phyloP scores from a whole-genome alignment of 2,797 vertebrate genomes.

The Sebastolobus altivelis region DNA sequence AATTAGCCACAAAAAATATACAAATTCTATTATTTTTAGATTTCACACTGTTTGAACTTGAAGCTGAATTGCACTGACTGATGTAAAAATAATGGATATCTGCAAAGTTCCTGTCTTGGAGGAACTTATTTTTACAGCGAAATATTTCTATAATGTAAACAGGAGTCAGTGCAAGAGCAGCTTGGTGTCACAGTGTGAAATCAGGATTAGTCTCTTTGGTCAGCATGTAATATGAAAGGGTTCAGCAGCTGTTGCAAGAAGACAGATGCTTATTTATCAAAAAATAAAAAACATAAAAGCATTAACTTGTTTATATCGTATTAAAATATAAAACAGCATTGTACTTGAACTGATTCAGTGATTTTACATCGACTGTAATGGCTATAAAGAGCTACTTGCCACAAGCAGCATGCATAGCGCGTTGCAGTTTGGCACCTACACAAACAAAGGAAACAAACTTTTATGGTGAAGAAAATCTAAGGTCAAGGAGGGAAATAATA shows the following conservation, averaged over 20 bases:
- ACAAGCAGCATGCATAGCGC: constrained; percentile 42
- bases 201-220: constrained; percentile 57
- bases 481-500: neutral
- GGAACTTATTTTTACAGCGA: neutral
- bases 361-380: constrained; percentile 65
- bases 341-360: constrained; percentile 56
- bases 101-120: neutral
- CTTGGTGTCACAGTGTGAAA: constrained; percentile 60
- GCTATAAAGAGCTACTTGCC: constrained; percentile 15
- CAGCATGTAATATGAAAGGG: constrained; percentile 30
- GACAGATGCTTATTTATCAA: constrained; percentile 43
- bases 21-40: neutral
- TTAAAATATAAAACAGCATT: constrained; percentile 60
- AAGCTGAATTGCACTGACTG: constrained; percentile 28
- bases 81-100: neutral
- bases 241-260: constrained; percentile 62
- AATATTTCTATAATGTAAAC: neutral
- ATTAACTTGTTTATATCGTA: constrained; percentile 45
- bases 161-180: constrained; percentile 30
- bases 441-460: constrained; percentile 28
- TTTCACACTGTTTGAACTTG: constrained; percentile 45
- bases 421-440: constrained; percentile 25
- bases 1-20: neutral
- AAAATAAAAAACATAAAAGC: constrained; percentile 26
- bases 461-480: neutral